Base-by-base conservation (phyloP, 64 coral and sea anemone genomes). In the Anthopleura sola region DNA sequence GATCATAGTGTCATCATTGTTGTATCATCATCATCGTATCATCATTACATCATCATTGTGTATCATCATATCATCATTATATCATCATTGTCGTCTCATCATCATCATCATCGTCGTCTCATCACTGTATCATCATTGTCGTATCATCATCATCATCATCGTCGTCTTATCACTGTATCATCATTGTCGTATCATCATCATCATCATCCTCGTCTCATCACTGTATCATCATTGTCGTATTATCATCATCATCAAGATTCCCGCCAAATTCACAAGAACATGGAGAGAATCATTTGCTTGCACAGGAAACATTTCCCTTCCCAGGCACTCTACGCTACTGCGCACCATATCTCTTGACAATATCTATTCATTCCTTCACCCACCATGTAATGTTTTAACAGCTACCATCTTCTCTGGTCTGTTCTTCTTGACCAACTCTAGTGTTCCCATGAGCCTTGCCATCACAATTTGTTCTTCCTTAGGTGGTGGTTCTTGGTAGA, bases 311-410 rank as follows among this genome's bases (percentile, higher is more conserved):
- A 8, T 44, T 44, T 44, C 40, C 40, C 40, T 8, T 44, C 40
- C 9, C 2, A 44, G n/a, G n/a, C n/a, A n/a, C 4, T 44, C 40
- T 2, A 44, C 2, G 9, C 40, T 44, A 44, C 1, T 44, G 40
- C 4, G 40, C 9, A 44, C 40, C 40, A 44, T 44, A 44, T 44
- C 40, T 44, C n/a, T n/a, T n/a, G n/a, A 2, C 4, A 44, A 44
- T 44, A 44, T 44, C n/a, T n/a, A n/a, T n/a, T n/a, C n/a, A 36
- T 37, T 76, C 74, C 33, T 37, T 12, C 4, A 71, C 68, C n/a
- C 68, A 79, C 76, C 76, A 33, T 79, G 76, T 47, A 79, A 48
- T 44, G 76, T 79, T 79, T 79, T 79, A 79, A 79, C 24, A 79
- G 76, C 76, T 44, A 79, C 76, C 18, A 48, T 79, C 44, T 20